Evolutionary conservation across 2,797 vertebrate genomes (phyloP).

Genomic region (Enoplosus armatus): DNA sequence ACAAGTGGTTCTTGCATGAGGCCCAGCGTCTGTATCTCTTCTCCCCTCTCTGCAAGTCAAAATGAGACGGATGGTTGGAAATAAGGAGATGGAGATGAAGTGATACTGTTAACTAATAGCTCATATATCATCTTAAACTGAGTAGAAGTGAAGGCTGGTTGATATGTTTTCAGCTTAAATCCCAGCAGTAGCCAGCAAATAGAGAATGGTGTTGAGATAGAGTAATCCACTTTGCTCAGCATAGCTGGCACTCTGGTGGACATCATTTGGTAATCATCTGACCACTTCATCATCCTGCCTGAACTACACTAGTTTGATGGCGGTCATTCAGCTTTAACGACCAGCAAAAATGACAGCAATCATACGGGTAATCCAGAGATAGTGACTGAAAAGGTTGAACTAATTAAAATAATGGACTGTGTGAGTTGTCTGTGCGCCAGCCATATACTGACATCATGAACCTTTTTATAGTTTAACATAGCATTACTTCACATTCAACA

Average conservation of each 20-base stretch:
- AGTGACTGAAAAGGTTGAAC: conserved; percentile 3
- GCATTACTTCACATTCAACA: background rate
- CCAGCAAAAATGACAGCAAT: conserved; percentile 8
- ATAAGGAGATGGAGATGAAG: background rate
- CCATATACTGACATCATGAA: background rate
- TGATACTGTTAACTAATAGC: conserved; percentile 8
- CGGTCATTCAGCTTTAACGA: conserved; percentile 15
- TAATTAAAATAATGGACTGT: conserved; percentile 22
- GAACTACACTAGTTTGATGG: conserved; percentile 2
- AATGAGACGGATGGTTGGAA: background rate
- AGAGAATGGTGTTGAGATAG: background rate
- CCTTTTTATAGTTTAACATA: conserved; percentile 5
- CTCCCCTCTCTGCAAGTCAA: background rate
- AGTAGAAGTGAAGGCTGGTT: background rate
- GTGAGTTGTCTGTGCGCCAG: background rate
- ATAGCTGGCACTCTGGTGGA: background rate
- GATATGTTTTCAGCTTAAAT: conserved; percentile 6
- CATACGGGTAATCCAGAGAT: conserved; percentile 2
- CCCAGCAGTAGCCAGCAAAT: conserved; percentile 17
- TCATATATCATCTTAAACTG: conserved; percentile 1
- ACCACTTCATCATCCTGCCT: conserved; percentile 13
- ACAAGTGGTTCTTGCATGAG: too few species aligned
- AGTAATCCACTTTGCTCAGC: conserved; percentile 16
- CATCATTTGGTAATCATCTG: conserved; percentile 3
- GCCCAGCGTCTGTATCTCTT: background rate